phyloP scores from a whole-genome alignment of 1,140 invertebrate genomes.

The Drosophila obscura region DNA sequence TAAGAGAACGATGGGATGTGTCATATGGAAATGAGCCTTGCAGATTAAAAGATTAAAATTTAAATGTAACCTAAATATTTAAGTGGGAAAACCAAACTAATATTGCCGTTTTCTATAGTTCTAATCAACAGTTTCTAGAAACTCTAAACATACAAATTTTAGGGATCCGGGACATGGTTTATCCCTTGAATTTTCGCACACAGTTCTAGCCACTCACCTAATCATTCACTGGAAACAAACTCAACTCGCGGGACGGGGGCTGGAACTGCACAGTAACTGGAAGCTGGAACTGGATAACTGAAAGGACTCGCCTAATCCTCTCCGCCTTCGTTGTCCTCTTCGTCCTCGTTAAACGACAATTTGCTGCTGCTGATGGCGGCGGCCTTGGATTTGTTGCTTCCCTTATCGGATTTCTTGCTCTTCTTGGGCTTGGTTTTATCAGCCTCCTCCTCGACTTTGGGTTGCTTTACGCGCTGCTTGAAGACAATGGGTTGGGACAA shows the following conservation, averaged over 20 bases:
- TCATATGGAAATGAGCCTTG: too few relatives aligned
- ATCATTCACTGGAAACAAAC: slow-evolving; percentile 39
- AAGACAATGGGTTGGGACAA: slow-evolving; percentile 74
- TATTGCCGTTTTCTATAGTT: too few relatives aligned
- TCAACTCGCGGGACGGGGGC: slow-evolving; percentile 10
- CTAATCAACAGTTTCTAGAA: too few relatives aligned
- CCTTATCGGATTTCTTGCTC: slow-evolving; percentile 19
- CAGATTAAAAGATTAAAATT: too few relatives aligned
- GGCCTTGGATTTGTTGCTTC: slow-evolving; percentile 50
- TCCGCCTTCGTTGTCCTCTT: slow-evolving; percentile 65
- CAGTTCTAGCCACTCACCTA: slow-evolving; percentile 31
- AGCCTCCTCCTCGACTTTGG: slow-evolving; percentile 26
- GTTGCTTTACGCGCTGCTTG: slow-evolving; percentile 62
- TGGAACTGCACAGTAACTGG: neutral
- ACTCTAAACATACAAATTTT: too few relatives aligned
- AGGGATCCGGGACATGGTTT: neutral
- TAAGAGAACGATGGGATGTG: too few relatives aligned
- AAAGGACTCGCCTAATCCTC: slow-evolving; percentile 41
- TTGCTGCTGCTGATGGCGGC: slow-evolving; percentile 41
- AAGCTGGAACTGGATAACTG: neutral
- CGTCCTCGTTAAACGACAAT: slow-evolving; percentile 79
- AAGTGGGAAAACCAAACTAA: too few relatives aligned
- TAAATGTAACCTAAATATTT: too few relatives aligned
- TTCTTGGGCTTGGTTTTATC: slow-evolving; percentile 28
- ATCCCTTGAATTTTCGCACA: neutral